Evolutionary conservation across 2,888 invertebrate species (phyloP).

Genomic region (Drosophila mimica): DNA sequence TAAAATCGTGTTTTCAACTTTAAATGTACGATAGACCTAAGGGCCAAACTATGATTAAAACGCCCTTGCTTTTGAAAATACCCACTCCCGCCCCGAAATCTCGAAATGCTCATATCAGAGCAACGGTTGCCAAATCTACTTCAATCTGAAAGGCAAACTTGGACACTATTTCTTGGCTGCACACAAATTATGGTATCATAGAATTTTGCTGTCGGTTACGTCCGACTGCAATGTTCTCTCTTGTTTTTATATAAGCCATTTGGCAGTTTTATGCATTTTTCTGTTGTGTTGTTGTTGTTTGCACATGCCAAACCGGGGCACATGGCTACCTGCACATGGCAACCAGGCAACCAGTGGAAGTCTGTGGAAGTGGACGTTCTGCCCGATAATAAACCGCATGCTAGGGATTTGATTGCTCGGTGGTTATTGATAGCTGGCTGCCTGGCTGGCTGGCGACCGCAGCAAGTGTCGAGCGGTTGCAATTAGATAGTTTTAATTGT

Average conservation of each 20-base stretch:
- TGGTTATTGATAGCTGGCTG: constrained; percentile 68
- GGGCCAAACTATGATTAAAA: too few species aligned
- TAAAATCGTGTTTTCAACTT: too few species aligned
- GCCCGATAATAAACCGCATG: constrained; percentile 60
- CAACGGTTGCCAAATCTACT: too few species aligned
- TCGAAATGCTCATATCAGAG: too few species aligned
- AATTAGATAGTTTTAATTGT: constrained; percentile 71
- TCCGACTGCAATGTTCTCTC: too few species aligned
- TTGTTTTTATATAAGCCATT: constrained; percentile 22
- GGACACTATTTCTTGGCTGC: too few species aligned
- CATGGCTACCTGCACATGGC: background rate
- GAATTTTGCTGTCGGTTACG: too few species aligned
- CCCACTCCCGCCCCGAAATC: too few species aligned
- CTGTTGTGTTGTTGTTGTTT: background rate
- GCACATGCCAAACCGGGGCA: constrained; percentile 3
- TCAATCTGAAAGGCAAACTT: too few species aligned
- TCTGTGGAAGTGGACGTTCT: background rate
- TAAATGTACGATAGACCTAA: too few species aligned
- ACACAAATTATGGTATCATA: too few species aligned
- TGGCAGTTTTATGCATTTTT: constrained; percentile 14
- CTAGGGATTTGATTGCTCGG: constrained; percentile 65
- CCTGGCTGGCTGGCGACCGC: constrained; percentile 47
- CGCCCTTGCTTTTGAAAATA: too few species aligned
- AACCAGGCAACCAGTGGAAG: background rate
- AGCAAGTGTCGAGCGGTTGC: constrained; percentile 52